A percentile compares a stretch with the other conserved stretches of the same genome.
phyloP scores from a whole-genome alignment of 2,888 invertebrate genomes.

The Laothoe populi region DNA sequence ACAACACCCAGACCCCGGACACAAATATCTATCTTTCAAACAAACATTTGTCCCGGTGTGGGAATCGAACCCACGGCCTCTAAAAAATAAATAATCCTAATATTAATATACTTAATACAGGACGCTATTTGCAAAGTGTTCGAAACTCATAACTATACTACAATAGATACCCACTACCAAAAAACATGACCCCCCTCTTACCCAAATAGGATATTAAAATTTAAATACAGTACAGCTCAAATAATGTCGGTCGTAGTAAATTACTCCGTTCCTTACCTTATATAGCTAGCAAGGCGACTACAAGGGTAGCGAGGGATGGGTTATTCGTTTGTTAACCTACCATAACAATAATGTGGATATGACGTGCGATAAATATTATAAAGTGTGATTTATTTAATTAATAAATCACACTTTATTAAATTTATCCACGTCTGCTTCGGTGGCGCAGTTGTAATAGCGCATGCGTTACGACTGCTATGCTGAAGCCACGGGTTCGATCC shows the following conservation, averaged over 20 bases:
- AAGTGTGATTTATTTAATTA: neutral
- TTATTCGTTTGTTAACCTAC: constrained; percentile 72
- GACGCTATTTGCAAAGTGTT: no score
- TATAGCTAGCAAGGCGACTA: constrained; percentile 64
- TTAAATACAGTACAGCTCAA: constrained; percentile 47
- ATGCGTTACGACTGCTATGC: no score
- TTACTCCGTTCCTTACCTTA: constrained; percentile 74
- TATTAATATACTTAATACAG: no score
- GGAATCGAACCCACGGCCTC: no score
- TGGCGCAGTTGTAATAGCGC: no score
- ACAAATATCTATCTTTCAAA: no score
- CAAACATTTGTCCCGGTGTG: no score
- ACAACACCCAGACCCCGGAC: no score
- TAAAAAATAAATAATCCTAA: no score
- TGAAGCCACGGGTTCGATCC: no score
- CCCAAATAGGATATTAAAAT: constrained; percentile 7
- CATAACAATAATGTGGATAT: constrained; percentile 47
- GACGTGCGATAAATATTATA: constrained; percentile 23
- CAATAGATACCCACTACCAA: neutral
- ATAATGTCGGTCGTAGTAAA: constrained; percentile 56
- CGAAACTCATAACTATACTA: neutral
- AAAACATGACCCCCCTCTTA: neutral
- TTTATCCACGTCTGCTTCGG: no score
- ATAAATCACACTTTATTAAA: no score
- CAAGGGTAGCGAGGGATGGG: constrained; percentile 66